Evolutionary conservation across 2,888 invertebrate species (phyloP).

Genomic region (Conus canariensis): DNA sequence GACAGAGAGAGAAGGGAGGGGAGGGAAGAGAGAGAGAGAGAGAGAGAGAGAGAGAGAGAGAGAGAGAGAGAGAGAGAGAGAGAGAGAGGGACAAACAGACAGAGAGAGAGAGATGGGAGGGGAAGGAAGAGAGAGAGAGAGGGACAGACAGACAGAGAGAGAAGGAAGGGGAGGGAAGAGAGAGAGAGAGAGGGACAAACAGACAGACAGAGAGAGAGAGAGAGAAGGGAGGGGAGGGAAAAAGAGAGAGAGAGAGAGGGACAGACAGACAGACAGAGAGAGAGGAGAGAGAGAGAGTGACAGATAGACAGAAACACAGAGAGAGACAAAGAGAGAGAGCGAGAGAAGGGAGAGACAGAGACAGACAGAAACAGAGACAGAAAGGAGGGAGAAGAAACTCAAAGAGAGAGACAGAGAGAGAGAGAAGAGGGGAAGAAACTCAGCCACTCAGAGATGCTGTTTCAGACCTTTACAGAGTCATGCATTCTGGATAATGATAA

Average conservation of each 20-base stretch:
- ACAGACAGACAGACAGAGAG: not conserved
- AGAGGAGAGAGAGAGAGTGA: not conserved
- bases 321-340: not conserved
- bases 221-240: not conserved
- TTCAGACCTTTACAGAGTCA: too few species aligned
- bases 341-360: not conserved
- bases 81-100: not conserved
- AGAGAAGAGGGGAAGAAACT: not conserved
- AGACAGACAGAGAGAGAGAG: not conserved
- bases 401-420: not conserved
- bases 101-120: not conserved
- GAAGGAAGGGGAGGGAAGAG: not conserved
- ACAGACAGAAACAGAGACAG: not conserved
- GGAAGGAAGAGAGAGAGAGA: not conserved
- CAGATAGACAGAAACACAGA: not conserved
- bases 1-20: not conserved
- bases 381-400: not conserved
- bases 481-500: too few species aligned
- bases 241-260: not conserved
- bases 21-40: not conserved
- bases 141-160: not conserved
- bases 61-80: not conserved
- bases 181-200: not conserved
- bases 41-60: not conserved
- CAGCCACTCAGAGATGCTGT: not conserved